Evolutionary conservation across 2,797 vertebrate species (phyloP).

Genomic region (Circus cinereus): DNA sequence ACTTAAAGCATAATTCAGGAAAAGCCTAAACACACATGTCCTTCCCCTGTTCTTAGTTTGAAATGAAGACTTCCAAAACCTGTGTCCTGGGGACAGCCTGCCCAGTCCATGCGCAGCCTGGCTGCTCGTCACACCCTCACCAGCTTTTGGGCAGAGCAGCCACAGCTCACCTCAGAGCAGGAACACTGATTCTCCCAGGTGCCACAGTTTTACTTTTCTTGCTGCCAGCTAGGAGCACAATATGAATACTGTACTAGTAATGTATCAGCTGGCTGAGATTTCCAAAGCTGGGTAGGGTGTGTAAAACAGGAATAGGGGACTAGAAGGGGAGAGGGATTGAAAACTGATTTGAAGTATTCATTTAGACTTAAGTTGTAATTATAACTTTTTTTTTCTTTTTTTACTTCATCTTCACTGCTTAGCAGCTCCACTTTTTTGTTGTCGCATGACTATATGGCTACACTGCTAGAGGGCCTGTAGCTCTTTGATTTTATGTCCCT

Average conservation of each 20-base stretch:
- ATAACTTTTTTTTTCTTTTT: background rate
- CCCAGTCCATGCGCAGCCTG: background rate
- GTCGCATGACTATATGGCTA: background rate
- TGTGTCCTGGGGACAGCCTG: background rate
- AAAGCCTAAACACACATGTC: background rate
- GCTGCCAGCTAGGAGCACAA: background rate
- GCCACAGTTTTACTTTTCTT: background rate
- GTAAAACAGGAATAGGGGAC: background rate
- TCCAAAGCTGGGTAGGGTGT: background rate
- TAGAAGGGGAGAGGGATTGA: background rate
- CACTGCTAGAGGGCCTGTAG: background rate
- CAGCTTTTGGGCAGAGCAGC: background rate
- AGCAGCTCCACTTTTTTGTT: background rate
- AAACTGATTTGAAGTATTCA: background rate
- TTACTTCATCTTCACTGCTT: background rate
- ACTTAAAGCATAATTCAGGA: background rate
- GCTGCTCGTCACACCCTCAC: background rate
- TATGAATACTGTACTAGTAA: background rate
- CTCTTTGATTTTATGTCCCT: background rate
- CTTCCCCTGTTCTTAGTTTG: background rate
- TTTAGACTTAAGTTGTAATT: background rate
- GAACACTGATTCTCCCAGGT: background rate
- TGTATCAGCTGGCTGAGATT: background rate
- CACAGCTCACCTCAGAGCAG: background rate
- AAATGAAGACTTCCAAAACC: background rate